These are phyloP conservation scores for Mactromeris polynyma DNA, from an alignment of 2,888 invertebrate species.

Conservation along the genomic window DNA sequence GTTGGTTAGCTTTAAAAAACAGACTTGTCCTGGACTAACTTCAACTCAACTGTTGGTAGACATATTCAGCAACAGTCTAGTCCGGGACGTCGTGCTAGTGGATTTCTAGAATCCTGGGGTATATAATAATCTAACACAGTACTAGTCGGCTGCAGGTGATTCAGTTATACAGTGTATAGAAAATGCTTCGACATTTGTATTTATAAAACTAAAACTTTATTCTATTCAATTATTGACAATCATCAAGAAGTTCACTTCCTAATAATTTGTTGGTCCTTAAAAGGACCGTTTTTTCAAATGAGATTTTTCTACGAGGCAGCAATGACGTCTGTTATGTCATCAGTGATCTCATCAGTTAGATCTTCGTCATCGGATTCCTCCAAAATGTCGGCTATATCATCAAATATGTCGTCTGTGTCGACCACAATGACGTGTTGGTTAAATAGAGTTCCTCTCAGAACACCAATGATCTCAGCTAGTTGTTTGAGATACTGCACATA, in stretches of 20 bases:
- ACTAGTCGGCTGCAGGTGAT: no score
- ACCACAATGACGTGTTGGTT: slow-evolving; percentile 2
- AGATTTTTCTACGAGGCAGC: neutral
- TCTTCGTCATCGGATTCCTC: slow-evolving; percentile 5
- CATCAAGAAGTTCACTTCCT: neutral
- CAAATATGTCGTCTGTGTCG: neutral
- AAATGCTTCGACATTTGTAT: no score
- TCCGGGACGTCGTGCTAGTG: no score
- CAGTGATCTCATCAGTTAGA: neutral
- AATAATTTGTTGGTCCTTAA: slow-evolving; percentile 32
- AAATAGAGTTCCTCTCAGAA: slow-evolving; percentile 12
- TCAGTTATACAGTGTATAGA: no score
- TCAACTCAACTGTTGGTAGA: no score
- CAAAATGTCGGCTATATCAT: neutral
- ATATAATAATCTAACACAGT: no score
- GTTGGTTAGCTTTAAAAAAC: no score
- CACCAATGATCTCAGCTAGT: slow-evolving; percentile 20
- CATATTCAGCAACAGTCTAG: no score
- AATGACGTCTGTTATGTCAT: neutral
- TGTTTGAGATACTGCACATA: slow-evolving; percentile 34
- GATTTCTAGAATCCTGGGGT: no score
- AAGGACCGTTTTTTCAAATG: slow-evolving; percentile 31
- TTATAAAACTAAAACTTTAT: no score
- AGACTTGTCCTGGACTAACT: no score
- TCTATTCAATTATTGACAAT: slow-evolving; percentile 16